These are phyloP conservation scores for Argyrosomus japonicus DNA, from an alignment of 2,113 vertebrate genomes.

Conservation along the genomic window DNA sequence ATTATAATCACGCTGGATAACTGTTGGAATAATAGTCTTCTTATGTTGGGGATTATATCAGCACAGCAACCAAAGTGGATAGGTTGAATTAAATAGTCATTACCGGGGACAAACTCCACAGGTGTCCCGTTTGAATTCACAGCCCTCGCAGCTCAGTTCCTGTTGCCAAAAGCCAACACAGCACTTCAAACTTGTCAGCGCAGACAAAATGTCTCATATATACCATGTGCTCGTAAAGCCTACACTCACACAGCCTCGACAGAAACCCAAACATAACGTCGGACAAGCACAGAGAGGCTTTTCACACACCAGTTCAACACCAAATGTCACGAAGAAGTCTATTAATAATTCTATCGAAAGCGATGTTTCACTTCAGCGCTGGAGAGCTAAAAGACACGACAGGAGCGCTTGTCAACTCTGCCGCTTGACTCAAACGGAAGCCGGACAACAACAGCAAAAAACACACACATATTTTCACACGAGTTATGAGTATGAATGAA, in stretches of 20 bases:
- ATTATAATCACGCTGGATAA: not conserved
- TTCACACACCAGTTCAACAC: not conserved
- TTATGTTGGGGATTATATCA: not conserved
- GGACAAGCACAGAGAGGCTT: fast-evolving
- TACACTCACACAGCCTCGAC: not conserved
- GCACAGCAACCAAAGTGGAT: not conserved
- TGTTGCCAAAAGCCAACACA: conserved; percentile 42
- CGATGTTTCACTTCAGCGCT: conserved; percentile 18
- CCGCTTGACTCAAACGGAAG: conserved; percentile 22
- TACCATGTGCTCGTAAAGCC: conserved; percentile 14
- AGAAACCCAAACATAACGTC: not conserved
- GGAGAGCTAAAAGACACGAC: not conserved
- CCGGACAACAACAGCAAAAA: not conserved
- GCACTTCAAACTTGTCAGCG: conserved; percentile 58
- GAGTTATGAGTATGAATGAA: not conserved
- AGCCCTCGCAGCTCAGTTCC: conserved; percentile 27
- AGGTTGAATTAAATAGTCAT: not conserved
- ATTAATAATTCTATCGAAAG: conserved; percentile 77
- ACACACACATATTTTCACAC: not conserved
- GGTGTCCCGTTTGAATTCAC: conserved; percentile 50
- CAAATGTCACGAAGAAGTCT: conserved; percentile 36
- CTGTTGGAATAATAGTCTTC: not conserved
- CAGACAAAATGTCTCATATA: conserved; percentile 37
- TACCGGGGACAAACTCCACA: conserved; percentile 50
- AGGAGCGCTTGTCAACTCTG: conserved; percentile 15